Evolutionary conservation across 2,888 invertebrate species (phyloP).

Genomic region (Drosophila barbarae): DNA sequence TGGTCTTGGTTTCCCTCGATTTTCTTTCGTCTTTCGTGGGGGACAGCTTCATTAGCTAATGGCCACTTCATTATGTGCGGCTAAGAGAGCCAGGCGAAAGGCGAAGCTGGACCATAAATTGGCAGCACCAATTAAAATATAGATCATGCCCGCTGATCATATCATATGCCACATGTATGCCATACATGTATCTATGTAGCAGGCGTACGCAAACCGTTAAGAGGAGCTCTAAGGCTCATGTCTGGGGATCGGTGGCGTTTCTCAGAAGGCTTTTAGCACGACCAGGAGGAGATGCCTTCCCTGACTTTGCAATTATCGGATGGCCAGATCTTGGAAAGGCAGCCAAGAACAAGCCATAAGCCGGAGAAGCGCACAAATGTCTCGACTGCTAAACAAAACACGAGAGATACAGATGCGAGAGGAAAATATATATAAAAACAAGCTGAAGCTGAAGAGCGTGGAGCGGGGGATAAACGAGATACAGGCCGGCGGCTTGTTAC

Average conservation of each 20-base stretch:
- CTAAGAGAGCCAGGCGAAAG: slow-evolving; percentile 2
- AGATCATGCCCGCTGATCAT: slow-evolving; percentile 62
- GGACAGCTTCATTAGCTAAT: slow-evolving; percentile 70
- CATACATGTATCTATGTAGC: slow-evolving; percentile 7
- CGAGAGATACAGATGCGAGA: slow-evolving; percentile 21
- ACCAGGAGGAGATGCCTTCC: slow-evolving; percentile 33
- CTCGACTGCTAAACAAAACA: slow-evolving; percentile 34
- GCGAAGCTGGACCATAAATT: slow-evolving; percentile 36
- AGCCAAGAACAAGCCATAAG: slow-evolving; percentile 65
- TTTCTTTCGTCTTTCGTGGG: slow-evolving; percentile 6
- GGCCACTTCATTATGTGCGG: slow-evolving; percentile 56
- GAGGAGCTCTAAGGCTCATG: slow-evolving; percentile 27
- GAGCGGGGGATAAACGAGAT: slow-evolving; percentile 20
- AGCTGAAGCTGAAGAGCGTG: not conserved
- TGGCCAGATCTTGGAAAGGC: slow-evolving; percentile 36
- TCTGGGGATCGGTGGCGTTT: slow-evolving; percentile 53
- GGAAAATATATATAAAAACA: slow-evolving; percentile 11
- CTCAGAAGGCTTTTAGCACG: slow-evolving; percentile 65
- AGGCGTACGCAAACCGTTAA: slow-evolving; percentile 57
- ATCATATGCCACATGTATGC: slow-evolving; percentile 29
- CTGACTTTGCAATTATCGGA: slow-evolving; percentile 35
- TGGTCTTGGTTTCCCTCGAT: slow-evolving; percentile 1
- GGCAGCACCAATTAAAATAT: slow-evolving; percentile 67
- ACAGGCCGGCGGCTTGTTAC: slow-evolving; percentile 36
- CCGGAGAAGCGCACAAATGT: slow-evolving; percentile 44